Percentiles rank a stretch among this genome's conserved stretches.
Conservation (phyloP, 1,140 invertebrate genomes). For the Drosophila nigrodunni region DNA sequence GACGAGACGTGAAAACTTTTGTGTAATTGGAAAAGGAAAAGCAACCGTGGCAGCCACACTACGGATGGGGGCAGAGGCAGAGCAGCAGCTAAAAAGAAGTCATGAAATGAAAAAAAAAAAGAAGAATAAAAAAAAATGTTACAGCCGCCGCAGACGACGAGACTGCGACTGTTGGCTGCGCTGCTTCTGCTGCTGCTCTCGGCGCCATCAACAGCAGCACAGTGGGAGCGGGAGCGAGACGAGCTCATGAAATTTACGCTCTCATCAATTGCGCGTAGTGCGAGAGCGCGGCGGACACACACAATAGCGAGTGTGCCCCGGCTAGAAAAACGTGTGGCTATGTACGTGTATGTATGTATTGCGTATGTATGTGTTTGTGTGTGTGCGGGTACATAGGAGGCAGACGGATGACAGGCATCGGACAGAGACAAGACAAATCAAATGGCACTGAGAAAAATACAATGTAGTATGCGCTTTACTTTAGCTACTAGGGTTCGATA, state of each 20-base stretch:
- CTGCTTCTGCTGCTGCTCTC: slow-evolving; percentile 38
- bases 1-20: slow-evolving; percentile 45
- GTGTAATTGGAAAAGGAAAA: slow-evolving; percentile 71
- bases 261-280: slow-evolving; percentile 75
- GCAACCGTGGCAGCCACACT: slow-evolving; percentile 42
- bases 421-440: slow-evolving; percentile 50
- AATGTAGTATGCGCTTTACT: slow-evolving; percentile 38
- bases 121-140: slow-evolving; percentile 44
- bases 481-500: slow-evolving; percentile 5
- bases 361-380: background rate
- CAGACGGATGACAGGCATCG: slow-evolving; percentile 45
- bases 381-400: slow-evolving; percentile 46
- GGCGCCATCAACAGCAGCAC: slow-evolving; percentile 52
- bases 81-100: slow-evolving; percentile 55
- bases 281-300: slow-evolving; percentile 47
- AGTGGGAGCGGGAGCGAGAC: slow-evolving; percentile 32
- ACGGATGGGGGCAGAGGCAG: slow-evolving; percentile 21
- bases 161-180: slow-evolving; percentile 53
- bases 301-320: slow-evolving; percentile 51
- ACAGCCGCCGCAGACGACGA: slow-evolving; percentile 74
- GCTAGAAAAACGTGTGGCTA: slow-evolving; percentile 55
- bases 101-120: slow-evolving; percentile 56
- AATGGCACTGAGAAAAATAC: slow-evolving; percentile 31
- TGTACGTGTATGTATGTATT: slow-evolving; percentile 17
- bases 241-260: slow-evolving; percentile 77